phyloP scores from a whole-genome alignment of 2,888 invertebrate species.

The Hydroisotoma schaefferi region DNA sequence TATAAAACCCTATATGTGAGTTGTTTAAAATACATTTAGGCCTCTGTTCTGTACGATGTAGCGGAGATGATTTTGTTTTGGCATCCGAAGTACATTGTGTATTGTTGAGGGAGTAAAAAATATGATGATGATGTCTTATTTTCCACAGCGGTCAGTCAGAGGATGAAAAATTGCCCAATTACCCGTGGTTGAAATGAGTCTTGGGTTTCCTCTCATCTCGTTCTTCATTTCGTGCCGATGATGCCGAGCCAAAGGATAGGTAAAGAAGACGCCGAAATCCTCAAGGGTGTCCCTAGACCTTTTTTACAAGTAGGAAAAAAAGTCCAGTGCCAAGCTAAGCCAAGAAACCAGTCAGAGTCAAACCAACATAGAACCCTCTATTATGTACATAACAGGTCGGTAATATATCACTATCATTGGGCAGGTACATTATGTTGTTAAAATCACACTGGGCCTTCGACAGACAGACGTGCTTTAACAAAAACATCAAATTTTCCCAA shows the following conservation, averaged over 20 bases:
- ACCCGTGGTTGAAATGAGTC: constrained; percentile 38
- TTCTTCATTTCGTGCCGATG: constrained; percentile 10
- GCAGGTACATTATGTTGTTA: constrained; percentile 7
- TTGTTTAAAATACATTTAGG: too few relatives aligned
- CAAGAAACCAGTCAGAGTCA: constrained; percentile 6
- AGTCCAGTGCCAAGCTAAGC: too few relatives aligned
- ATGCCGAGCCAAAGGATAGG: neutral
- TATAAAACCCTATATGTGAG: too few relatives aligned
- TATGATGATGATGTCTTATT: constrained; percentile 43
- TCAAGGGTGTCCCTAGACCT: constrained; percentile 26
- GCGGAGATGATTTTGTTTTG: too few relatives aligned
- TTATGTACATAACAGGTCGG: constrained; percentile 13
- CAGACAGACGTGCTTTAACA: neutral
- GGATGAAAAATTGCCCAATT: constrained; percentile 46
- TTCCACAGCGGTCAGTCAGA: constrained; percentile 43
- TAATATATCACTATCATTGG: constrained; percentile 11
- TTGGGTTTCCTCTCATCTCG: constrained; percentile 23
- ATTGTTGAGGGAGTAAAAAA: constrained; percentile 8
- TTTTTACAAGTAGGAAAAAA: too few relatives aligned
- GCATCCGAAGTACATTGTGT: too few relatives aligned
- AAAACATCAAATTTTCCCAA: neutral
- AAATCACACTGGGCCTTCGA: constrained; percentile 4
- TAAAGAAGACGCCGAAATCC: constrained; percentile 31
- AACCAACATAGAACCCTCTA: constrained; percentile 3
- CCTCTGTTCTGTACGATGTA: too few relatives aligned